These are phyloP conservation scores for Clistopyga incitator DNA, from an alignment of 2,888 invertebrate species.

Conservation along the genomic window DNA sequence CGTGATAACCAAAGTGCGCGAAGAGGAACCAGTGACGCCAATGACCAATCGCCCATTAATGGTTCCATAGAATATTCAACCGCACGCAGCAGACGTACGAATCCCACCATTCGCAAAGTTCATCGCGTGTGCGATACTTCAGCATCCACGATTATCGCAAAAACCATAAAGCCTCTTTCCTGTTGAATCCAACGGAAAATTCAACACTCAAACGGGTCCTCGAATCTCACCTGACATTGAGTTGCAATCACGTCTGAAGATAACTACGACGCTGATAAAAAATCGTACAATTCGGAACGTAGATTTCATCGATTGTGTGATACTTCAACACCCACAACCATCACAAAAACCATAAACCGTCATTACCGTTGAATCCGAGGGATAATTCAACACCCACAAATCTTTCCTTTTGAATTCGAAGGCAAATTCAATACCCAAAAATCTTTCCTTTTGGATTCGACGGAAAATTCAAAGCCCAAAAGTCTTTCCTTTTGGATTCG, in stretches of 20 bases:
- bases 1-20: no score
- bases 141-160: neutral
- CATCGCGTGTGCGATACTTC: neutral
- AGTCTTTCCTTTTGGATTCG: neutral
- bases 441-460: neutral
- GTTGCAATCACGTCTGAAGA: no score
- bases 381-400: no score
- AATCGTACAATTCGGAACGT: conserved; percentile 19
- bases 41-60: conserved; percentile 13
- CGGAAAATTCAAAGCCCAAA: no score
- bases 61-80: conserved; percentile 3
- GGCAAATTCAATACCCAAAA: no score
- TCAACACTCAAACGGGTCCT: no score
- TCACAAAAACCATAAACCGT: neutral
- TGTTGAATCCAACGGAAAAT: neutral
- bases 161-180: neutral
- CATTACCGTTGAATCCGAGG: neutral
- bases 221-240: no score
- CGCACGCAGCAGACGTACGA: neutral
- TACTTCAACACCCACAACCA: neutral
- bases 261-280: no score
- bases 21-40: no score
- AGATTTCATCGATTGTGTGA: no score
- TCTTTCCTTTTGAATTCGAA: neutral
- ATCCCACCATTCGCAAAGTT: neutral